Percentiles rank a stretch among this genome's conserved stretches.
These are phyloP conservation scores for Hypotaenidia philippensis DNA, from an alignment of 2,797 vertebrate species.

Conservation along the genomic window DNA sequence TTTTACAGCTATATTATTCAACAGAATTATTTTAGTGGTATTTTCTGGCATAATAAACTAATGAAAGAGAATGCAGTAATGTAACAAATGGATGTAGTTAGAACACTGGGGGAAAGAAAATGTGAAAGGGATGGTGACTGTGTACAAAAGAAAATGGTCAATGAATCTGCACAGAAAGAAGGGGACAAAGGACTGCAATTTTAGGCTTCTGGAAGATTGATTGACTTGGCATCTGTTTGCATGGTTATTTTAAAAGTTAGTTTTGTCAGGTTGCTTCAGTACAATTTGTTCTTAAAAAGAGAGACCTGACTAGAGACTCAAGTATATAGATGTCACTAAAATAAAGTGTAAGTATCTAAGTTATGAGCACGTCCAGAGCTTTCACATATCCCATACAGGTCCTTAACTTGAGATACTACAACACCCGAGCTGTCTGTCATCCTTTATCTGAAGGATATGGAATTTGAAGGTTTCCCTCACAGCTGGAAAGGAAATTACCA, in stretches of 20 bases:
- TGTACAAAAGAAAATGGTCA: background rate
- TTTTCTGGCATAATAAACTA: background rate
- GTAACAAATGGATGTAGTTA: background rate
- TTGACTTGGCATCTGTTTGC: background rate
- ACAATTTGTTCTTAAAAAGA: background rate
- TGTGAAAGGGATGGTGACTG: background rate
- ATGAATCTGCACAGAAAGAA: background rate
- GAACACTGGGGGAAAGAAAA: background rate
- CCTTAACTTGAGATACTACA: background rate
- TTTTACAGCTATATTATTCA: background rate
- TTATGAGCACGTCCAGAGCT: background rate
- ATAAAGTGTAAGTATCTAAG: background rate
- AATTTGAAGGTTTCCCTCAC: background rate
- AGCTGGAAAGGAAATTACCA: background rate
- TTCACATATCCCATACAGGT: background rate
- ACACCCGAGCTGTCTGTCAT: background rate
- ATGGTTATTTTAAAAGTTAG: background rate
- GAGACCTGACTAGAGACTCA: background rate
- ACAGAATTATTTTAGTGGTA: background rate
- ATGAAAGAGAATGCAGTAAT: background rate
- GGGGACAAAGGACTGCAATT: background rate
- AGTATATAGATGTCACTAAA: background rate
- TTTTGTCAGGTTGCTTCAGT: background rate
- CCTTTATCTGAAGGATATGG: background rate
- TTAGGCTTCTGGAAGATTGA: background rate